Percentiles rank a stretch among this genome's conserved stretches.
Conservation (phyloP, 2,113 vertebrate species). For the Albula goreensis region DNA sequence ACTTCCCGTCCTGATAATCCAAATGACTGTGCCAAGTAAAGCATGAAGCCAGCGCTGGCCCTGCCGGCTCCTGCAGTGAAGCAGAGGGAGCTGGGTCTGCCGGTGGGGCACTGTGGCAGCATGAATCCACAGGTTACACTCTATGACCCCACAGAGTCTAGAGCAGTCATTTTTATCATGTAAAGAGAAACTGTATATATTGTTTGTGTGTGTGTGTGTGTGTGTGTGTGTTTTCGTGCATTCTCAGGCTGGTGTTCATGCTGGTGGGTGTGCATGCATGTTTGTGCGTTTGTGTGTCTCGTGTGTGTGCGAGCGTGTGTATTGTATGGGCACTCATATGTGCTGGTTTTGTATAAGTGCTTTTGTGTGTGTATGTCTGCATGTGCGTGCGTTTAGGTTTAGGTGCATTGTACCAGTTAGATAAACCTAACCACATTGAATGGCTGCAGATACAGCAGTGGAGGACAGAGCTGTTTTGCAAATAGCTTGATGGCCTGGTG, state of each 20-base stretch:
- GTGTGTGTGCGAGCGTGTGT: too few species aligned
- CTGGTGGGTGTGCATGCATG: too few species aligned
- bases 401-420: constrained; percentile 51
- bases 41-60: constrained; percentile 95
- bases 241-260: too few species aligned
- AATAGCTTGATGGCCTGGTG: constrained; percentile 39
- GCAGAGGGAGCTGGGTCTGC: constrained; percentile 80
- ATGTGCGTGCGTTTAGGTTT: neutral
- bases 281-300: too few species aligned
- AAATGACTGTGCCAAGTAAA: constrained; percentile 98
- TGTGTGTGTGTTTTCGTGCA: too few species aligned
- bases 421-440: constrained; percentile 55
- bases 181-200: too few species aligned
- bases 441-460: constrained; percentile 29
- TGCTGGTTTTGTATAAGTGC: too few species aligned
- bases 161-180: too few species aligned
- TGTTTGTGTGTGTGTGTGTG: too few species aligned
- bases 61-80: constrained; percentile 78
- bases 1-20: constrained; percentile 92
- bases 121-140: constrained; percentile 82
- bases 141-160: too few species aligned
- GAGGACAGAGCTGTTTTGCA: constrained; percentile 57
- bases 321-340: too few species aligned
- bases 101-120: constrained; percentile 60
- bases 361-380: neutral